phyloP scores from a whole-genome alignment of 2,888 invertebrate species.

The Hymenopus coronatus region DNA sequence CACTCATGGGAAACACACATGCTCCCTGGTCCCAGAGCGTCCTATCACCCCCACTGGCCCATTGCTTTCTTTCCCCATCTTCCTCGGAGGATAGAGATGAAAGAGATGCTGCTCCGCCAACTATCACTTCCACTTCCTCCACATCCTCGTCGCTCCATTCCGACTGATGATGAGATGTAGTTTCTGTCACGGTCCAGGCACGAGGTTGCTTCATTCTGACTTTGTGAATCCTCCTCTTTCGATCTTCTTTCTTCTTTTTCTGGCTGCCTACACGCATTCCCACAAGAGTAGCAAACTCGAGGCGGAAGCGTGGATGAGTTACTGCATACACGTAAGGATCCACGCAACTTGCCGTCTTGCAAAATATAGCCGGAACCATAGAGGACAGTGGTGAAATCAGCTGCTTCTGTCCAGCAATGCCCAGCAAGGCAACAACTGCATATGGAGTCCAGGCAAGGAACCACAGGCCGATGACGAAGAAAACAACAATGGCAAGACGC shows the following conservation, averaged over 20 bases:
- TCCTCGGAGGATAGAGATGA: background rate
- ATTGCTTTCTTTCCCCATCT: background rate
- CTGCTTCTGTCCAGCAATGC: constrained; percentile 63
- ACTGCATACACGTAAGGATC: constrained; percentile 79
- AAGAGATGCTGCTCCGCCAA: constrained; percentile 39
- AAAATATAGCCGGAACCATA: constrained; percentile 75
- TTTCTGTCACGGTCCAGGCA: constrained; percentile 41
- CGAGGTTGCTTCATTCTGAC: constrained; percentile 39
- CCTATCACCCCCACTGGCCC: background rate
- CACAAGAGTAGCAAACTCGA: constrained; percentile 55
- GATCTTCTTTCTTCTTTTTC: constrained; percentile 43
- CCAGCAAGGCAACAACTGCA: constrained; percentile 70
- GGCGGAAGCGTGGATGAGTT: constrained; percentile 73
- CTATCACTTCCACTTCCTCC: constrained; percentile 54
- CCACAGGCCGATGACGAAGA: constrained; percentile 69
- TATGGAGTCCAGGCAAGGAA: constrained; percentile 82
- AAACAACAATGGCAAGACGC: constrained; percentile 40
- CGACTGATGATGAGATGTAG: constrained; percentile 42
- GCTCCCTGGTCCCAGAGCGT: background rate
- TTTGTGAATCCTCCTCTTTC: constrained; percentile 39
- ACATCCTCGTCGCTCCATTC: constrained; percentile 24
- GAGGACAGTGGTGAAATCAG: constrained; percentile 66
- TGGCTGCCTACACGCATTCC: constrained; percentile 37
- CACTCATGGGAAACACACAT: background rate
- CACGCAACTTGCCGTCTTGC: constrained; percentile 76